Evolutionary conservation across 2,113 vertebrate genomes (phyloP).

Genomic region (Corvus cornix): DNA sequence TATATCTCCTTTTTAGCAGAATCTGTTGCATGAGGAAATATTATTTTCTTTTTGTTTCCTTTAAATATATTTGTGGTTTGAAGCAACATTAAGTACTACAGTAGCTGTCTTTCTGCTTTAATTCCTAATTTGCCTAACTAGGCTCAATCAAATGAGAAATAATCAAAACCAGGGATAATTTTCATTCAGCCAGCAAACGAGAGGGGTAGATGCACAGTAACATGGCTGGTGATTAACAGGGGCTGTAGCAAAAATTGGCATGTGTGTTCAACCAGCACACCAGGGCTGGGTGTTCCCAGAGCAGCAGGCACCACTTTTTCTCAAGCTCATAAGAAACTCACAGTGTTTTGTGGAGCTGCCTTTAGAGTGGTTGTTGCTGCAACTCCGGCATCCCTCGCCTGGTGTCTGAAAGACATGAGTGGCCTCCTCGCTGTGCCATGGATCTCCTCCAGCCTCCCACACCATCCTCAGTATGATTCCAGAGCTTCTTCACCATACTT

Average conservation of each 20-base stretch:
- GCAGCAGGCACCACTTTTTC: not conserved
- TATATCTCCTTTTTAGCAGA: not conserved
- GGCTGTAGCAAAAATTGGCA: conserved; percentile 3
- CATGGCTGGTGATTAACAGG: conserved; percentile 10
- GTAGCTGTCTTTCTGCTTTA: conserved; percentile 29
- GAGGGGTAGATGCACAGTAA: not conserved
- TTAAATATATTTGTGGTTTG: conserved; percentile 11
- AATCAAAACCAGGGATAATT: conserved; percentile 17
- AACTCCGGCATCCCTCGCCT: not conserved
- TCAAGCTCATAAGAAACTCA: not conserved
- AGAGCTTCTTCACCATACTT: not conserved
- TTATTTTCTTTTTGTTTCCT: conserved; percentile 24
- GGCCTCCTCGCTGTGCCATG: accelerated
- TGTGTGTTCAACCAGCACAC: not conserved
- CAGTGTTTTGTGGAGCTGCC: not conserved
- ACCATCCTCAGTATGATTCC: not conserved
- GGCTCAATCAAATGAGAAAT: conserved; percentile 31
- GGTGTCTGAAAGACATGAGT: not conserved
- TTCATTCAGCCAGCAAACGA: conserved; percentile 39
- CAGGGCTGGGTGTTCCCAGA: conserved; percentile 28
- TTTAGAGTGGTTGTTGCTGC: not conserved
- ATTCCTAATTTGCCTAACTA: conserved; percentile 41
- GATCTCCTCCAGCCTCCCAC: not conserved
- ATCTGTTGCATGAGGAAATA: not conserved
- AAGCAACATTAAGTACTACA: conserved; percentile 33